Percentiles rank a stretch among this genome's conserved stretches.
phyloP scores from a whole-genome alignment of 1,140 invertebrate genomes.

The Atta texana region DNA sequence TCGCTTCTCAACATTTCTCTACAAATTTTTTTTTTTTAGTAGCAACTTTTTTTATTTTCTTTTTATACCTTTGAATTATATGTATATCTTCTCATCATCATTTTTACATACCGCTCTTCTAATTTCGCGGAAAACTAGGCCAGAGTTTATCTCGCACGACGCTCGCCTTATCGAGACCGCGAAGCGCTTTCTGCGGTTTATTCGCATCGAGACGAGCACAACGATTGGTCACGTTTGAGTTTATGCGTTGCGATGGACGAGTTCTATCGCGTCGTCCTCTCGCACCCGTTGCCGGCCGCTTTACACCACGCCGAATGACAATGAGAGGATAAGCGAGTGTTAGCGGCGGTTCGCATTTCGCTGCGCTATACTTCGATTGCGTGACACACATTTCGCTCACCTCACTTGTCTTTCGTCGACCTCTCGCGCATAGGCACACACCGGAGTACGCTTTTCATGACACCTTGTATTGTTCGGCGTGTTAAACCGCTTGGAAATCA shows the following conservation, averaged over 20 bases:
- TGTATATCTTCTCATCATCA: not conserved
- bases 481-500: conserved; percentile 77
- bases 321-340: conserved; percentile 62
- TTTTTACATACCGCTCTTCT: not conserved
- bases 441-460: conserved; percentile 52
- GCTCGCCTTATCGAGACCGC: conserved; percentile 21
- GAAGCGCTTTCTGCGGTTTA: conserved; percentile 7
- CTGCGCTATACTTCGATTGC: conserved; percentile 61
- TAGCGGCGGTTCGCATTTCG: conserved; percentile 28
- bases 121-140: conserved; percentile 11
- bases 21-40: not conserved
- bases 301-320: conserved; percentile 72
- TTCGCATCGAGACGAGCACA: conserved; percentile 57
- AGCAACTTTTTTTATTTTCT: not conserved
- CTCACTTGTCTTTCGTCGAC: conserved; percentile 59
- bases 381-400: conserved; percentile 80
- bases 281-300: conserved; percentile 51
- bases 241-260: conserved; percentile 36
- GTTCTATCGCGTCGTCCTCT: conserved; percentile 55
- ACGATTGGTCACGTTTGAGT: conserved; percentile 67
- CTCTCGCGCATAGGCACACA: conserved; percentile 52
- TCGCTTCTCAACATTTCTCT: not conserved
- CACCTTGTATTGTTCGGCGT: conserved; percentile 39
- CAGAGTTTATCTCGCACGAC: conserved; percentile 4
- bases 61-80: not conserved